phyloP scores from a whole-genome alignment of 2,113 vertebrate species.

The Acrocephalus kingi region DNA sequence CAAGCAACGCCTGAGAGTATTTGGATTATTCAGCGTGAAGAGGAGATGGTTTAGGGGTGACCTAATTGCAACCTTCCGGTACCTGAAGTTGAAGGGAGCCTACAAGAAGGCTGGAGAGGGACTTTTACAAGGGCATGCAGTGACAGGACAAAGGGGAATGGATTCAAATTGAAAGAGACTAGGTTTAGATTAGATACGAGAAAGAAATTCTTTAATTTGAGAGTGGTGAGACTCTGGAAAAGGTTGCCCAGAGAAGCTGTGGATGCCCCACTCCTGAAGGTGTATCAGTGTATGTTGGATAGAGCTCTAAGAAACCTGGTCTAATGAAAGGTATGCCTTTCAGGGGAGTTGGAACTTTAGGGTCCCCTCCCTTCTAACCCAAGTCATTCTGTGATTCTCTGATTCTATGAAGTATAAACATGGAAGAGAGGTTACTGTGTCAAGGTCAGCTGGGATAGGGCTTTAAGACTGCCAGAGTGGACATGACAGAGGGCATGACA shows the following conservation, averaged over 20 bases:
- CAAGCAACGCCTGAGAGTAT: not conserved
- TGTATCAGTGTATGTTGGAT: not conserved
- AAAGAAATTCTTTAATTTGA: not conserved
- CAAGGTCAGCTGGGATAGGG: not conserved
- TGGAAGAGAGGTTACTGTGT: not conserved
- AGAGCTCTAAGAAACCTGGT: not conserved
- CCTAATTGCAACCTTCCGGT: accelerated
- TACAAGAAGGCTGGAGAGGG: not conserved
- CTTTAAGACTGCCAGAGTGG: not conserved
- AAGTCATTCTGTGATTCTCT: not conserved
- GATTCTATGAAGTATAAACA: not conserved
- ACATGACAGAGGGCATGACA: not conserved
- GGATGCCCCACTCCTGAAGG: not conserved
- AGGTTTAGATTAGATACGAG: not conserved
- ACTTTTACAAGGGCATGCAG: not conserved
- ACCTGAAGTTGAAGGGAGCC: not conserved
- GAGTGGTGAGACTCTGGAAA: not conserved
- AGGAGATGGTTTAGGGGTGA: not conserved
- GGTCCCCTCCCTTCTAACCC: not conserved
- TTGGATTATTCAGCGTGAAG: not conserved
- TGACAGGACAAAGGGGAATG: not conserved
- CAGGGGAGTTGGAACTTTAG: not conserved
- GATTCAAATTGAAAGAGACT: not conserved
- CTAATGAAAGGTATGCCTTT: not conserved
- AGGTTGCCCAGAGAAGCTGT: not conserved